Evolutionary conservation across 1,140 invertebrate genomes (phyloP).

Genomic region (Drosophila grimshawi): DNA sequence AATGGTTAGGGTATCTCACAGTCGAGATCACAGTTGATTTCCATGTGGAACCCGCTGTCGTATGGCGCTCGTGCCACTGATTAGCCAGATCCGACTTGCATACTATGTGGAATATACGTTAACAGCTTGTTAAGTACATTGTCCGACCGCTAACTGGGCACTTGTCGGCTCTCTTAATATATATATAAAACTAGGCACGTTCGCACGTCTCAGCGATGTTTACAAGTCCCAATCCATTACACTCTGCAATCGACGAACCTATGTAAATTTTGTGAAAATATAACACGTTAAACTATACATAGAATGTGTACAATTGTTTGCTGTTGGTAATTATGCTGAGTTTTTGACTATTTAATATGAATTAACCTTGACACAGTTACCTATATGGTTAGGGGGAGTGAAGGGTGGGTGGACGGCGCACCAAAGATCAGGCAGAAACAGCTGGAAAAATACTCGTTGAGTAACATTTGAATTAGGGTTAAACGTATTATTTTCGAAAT

Average conservation of each 20-base stretch:
- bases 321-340: constrained; percentile 4
- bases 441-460: constrained; percentile 10
- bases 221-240: constrained; percentile 12
- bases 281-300: constrained; percentile 9
- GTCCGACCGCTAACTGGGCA: constrained; percentile 20
- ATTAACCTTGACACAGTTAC: constrained; percentile 36
- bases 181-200: constrained; percentile 49
- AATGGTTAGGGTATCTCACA: constrained; percentile 1
- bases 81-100: constrained; percentile 31
- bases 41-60: not conserved
- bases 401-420: not conserved
- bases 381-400: not conserved
- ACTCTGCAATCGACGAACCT: not conserved
- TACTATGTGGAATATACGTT: constrained; percentile 20
- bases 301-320: constrained; percentile 21
- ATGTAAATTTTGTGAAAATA: constrained; percentile 16
- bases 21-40: no score
- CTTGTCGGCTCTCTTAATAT: constrained; percentile 29
- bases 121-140: constrained; percentile 39
- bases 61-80: constrained; percentile 68
- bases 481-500: not conserved
- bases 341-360: constrained; percentile 1
- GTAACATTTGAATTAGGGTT: not conserved
- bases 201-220: constrained; percentile 40
- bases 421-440: constrained; percentile 1